Evolutionary conservation across 1,140 invertebrate genomes (phyloP), one percentile per base, ranked within the genome.

Genomic region (Hycleus cichorii): DNA sequence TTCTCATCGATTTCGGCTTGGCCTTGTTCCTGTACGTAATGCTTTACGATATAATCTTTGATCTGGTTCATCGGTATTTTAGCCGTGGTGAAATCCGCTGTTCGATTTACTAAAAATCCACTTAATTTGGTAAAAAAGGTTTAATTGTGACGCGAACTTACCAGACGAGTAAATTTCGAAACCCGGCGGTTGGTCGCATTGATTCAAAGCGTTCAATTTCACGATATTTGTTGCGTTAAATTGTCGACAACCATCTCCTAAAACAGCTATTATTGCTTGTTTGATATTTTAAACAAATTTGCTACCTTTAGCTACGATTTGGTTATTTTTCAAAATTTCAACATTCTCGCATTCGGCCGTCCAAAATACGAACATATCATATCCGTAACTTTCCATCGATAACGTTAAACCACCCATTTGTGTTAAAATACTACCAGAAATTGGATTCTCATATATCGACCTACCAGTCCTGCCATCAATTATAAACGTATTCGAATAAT

Each of bases 361-460:
- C 88, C 88, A 90, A 67, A 86, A 85, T 2, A 90, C 65, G 68
- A 88, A 90, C 66, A 87, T 78, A 72, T 90, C 88, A 70, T 86
- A 85, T 3, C 86, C 87, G 58, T 69, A 70, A 50, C 80, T 78
- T 71, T 83, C 79, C 43, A 85, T 77, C 18, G 82, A 83, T 9
- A 89, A 58, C 0, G 84, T 80, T 26, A 89, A 68, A 9, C 83
- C 83, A 3, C 83, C 86, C 60, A 84, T 78, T 73, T 88, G 85
- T 0, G 81, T 79, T 25, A 83, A 83, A 51, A 86, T 76, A 9
- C 79, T 82, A 62, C 86, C 82, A 62, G 79, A 73, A 11, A 89
- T 78, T 3, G 81, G 78, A 47, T 73, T 66, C 59, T 80, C 69
- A 51, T 90, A 69, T 58, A 91, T 69, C 42, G 83, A 75, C 71